phyloP scores from a whole-genome alignment of 2,797 vertebrate genomes.

The Apogon hyalosoma region DNA sequence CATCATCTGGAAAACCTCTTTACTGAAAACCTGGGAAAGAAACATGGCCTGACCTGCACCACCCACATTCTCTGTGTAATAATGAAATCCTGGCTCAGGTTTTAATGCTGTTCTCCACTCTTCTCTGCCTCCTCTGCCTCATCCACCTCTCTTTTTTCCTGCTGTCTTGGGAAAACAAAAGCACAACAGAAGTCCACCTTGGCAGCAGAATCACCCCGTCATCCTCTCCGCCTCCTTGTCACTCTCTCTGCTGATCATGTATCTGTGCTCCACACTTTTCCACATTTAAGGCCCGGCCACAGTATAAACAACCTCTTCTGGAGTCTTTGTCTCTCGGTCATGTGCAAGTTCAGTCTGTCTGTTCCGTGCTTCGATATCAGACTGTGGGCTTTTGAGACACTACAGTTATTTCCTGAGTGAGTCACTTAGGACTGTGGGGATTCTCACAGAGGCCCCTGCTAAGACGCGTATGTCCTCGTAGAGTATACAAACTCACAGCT shows the following conservation, averaged over 20 bases:
- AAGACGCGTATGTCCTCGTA: background rate
- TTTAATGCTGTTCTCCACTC: conserved; percentile 47
- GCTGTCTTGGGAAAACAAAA: conserved; percentile 55
- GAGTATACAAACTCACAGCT: conserved; percentile 16
- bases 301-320: conserved; percentile 65
- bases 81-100: conserved; percentile 49
- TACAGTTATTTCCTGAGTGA: conserved; percentile 60
- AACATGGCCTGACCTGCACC: conserved; percentile 42
- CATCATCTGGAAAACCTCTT: conserved; percentile 60
- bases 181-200: conserved; percentile 49
- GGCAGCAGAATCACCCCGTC: conserved; percentile 49
- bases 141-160: conserved; percentile 54
- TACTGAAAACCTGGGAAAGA: conserved; percentile 40
- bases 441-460: background rate
- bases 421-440: conserved; percentile 24
- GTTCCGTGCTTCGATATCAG: conserved; percentile 43
- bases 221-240: conserved; percentile 14
- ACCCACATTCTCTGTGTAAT: conserved; percentile 66
- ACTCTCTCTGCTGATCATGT: conserved; percentile 11
- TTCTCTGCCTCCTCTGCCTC: conserved; percentile 32
- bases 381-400: conserved; percentile 48
- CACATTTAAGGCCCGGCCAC: conserved; percentile 54
- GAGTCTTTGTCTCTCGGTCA: conserved; percentile 42
- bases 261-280: conserved; percentile 43
- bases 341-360: conserved; percentile 41